Base-by-base conservation (phyloP, 30 jellyfish, hydroid and myxozoan genomes). In the Cassiopea xamachana region DNA sequence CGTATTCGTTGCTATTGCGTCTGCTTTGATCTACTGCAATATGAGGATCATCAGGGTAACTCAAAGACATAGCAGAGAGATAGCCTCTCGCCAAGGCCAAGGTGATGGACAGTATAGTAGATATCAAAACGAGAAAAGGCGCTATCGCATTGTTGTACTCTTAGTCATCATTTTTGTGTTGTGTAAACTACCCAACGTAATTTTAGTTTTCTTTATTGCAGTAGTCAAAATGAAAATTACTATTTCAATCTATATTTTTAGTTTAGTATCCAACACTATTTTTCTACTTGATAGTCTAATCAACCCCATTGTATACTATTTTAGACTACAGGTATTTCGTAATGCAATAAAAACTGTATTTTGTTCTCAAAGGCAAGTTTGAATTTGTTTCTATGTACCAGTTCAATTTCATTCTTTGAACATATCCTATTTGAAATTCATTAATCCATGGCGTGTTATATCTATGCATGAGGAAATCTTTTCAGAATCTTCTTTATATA, bases 231-330 rank as follows among this genome's bases (percentile, higher is more conserved):
- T 10, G 10, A 55, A 55, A 10, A 10, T 55, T 10, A 10, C 10
- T 55, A 3, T 10, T 55, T 55, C 12, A 55, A 3, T 55, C 10
- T 55, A 55, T 55, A 55, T 55, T 55, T 6, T 55, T 10, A 10
- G 10, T 3, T 3, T 55, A 55, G 64, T 55, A 3, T 55, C 60
- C 12, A 59, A 73, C 16, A 12, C 39, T 5, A 2, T 47, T 2
- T 15, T 73, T 12, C 61, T 12, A 16, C 59, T 73, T 2, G 39
- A 44, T 73, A 73, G 82, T 44, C 46, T 73, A 13, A 44, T 73
- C 3, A 73, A 73, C 82, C 82, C 82, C 5, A 15, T 73, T 10
- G 61, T 73, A 73, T 73, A 73, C 16, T 73, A 27, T 59, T 44
- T 2, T 13, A 44, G 82, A 73, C 17, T 73, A 5, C 43, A 15